phyloP scores from a whole-genome alignment of 2,797 vertebrate genomes.

The Gambelia wislizenii region DNA sequence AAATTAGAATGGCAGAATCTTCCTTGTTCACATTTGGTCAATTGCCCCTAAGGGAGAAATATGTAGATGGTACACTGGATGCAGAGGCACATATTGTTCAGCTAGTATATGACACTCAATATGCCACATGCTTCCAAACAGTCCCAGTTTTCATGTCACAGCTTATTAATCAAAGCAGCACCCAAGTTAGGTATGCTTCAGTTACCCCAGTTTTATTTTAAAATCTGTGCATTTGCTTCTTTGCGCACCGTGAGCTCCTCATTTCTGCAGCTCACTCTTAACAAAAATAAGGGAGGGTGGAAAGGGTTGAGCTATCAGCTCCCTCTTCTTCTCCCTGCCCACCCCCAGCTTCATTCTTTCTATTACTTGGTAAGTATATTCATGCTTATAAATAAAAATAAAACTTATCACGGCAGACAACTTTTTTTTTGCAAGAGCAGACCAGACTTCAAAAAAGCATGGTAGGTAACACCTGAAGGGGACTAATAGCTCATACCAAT shows the following conservation, averaged over 20 bases:
- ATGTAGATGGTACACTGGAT: conserved; percentile 48
- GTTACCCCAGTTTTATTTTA: conserved; percentile 21
- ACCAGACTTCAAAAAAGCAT: background rate
- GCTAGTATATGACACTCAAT: conserved; percentile 27
- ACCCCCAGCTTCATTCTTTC: background rate
- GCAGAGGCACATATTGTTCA: conserved; percentile 62
- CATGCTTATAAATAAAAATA: too few species aligned
- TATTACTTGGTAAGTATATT: background rate
- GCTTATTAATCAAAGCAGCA: conserved; percentile 53
- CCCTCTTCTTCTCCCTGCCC: background rate
- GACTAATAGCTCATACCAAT: background rate
- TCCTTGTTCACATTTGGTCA: conserved; percentile 45
- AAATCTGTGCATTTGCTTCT: background rate
- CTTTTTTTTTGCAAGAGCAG: background rate
- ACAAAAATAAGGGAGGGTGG: background rate
- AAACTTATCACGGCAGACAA: too few species aligned
- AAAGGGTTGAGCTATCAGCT: background rate
- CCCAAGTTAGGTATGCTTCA: conserved; percentile 36
- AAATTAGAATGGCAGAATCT: conserved; percentile 48
- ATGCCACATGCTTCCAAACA: conserved; percentile 27
- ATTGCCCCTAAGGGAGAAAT: conserved; percentile 49
- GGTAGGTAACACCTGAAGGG: background rate
- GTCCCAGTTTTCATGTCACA: conserved; percentile 49
- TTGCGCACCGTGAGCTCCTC: background rate
- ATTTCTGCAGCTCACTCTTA: background rate